Base-by-base conservation (phyloP, 2,888 invertebrate genomes). In the Agrochola macilenta region DNA sequence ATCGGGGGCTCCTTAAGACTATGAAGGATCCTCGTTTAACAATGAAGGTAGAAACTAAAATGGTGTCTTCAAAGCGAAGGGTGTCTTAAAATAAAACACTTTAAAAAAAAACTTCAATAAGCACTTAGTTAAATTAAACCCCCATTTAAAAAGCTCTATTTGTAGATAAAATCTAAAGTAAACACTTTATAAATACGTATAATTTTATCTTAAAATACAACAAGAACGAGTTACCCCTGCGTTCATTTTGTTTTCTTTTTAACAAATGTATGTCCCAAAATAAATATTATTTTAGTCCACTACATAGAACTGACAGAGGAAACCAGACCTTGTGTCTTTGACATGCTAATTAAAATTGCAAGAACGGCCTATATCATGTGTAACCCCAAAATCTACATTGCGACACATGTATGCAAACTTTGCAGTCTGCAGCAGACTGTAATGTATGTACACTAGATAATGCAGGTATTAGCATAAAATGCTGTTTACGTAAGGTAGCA, bases 311-410 rank as follows among this genome's bases (percentile, higher is more conserved):
- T n/a, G 46, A 20, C 69, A 77, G 1, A 66, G 66, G 61, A 84
- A 60, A 70, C 26, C 68, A 60, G 30, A 65, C 65, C 68, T 73
- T 87, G 78, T 66, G 4, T n/a, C 49, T 60, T 39, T 57, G 61
- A 7, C 0, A 14, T 79, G 35, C 0, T 63, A 11, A 74, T 68
- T 75, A 69, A 69, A 79, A 73, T 87, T 30, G 74, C 78, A 69
- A 68, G 65, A 69, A 72, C 35, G 0, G 23, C 74, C 12, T 20
- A 5, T 14, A 60, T 11, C 46, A 65, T 60, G 63, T 70, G 65
- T 85, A 83, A 80, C 77, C 79, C 79, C 68, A 87, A 86, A 89
- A 82, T 87, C 86, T 79, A 90, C 78, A 84, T 85, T 84, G 71
- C 73, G 57, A 74, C 69, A 79, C 43, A n/a, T 69, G 58, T 79